phyloP scores from a whole-genome alignment of 2,888 invertebrate species.

The Neelides folsomi region DNA sequence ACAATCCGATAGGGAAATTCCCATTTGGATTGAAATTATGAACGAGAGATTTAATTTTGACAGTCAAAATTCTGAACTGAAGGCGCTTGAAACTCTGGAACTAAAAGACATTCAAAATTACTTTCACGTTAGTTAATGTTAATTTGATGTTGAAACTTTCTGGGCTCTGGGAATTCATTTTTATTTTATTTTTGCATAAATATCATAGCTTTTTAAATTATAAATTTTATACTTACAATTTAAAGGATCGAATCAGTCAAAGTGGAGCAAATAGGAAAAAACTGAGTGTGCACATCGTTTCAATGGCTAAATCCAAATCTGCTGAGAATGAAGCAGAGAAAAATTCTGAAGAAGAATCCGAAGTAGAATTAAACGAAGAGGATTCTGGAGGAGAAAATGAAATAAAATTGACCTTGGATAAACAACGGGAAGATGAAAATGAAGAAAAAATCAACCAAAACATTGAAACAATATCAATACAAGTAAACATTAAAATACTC shows the following conservation, averaged over 20 bases:
- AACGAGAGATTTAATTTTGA: slow-evolving; percentile 84
- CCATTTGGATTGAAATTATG: slow-evolving; percentile 74
- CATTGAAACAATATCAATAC: too few species aligned
- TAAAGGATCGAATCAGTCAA: not conserved
- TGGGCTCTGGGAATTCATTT: too few species aligned
- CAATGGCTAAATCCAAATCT: slow-evolving; percentile 53
- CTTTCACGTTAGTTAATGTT: slow-evolving; percentile 63
- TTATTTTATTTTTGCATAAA: too few species aligned
- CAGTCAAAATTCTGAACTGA: slow-evolving; percentile 68
- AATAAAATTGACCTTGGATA: too few species aligned
- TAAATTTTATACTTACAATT: too few species aligned
- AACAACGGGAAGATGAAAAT: too few species aligned
- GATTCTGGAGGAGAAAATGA: too few species aligned
- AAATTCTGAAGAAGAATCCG: not conserved
- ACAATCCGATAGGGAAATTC: slow-evolving; percentile 53
- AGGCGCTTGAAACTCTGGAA: slow-evolving; percentile 59
- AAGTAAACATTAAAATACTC: too few species aligned
- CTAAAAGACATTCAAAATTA: slow-evolving; percentile 68
- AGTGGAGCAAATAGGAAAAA: slow-evolving; percentile 51
- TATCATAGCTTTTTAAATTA: too few species aligned
- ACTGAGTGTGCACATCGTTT: slow-evolving; percentile 59
- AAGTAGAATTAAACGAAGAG: too few species aligned
- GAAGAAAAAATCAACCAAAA: too few species aligned
- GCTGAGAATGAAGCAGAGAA: slow-evolving; percentile 35
- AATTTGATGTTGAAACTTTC: not conserved